phyloP scores from a whole-genome alignment of 2,113 vertebrate genomes.

The Scatophagus argus region DNA sequence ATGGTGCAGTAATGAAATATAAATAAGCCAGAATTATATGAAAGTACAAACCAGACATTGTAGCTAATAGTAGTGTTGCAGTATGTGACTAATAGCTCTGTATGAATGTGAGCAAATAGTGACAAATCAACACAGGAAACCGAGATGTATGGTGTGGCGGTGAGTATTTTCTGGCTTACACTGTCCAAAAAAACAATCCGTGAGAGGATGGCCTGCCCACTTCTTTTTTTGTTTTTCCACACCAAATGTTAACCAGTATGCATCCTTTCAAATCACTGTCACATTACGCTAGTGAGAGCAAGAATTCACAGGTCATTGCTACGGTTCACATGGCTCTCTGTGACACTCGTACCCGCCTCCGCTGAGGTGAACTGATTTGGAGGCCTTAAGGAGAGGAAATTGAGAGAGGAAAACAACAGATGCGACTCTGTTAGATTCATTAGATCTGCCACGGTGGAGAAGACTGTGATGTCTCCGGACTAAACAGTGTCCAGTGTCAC shows the following conservation, averaged over 20 bases:
- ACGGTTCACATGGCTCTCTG: not conserved
- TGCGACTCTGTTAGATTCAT: slow-evolving; percentile 28
- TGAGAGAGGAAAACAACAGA: slow-evolving; percentile 26
- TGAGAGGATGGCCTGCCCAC: slow-evolving; percentile 30
- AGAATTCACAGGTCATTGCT: slow-evolving; percentile 15
- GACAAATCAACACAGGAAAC: slow-evolving; percentile 30
- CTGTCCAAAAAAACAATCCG: slow-evolving; percentile 11
- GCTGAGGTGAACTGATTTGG: slow-evolving; percentile 37
- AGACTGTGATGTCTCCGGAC: slow-evolving; percentile 2
- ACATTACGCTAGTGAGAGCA: slow-evolving; percentile 5
- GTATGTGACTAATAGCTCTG: slow-evolving; percentile 1
- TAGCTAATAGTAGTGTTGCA: not conserved
- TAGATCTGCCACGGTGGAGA: not conserved
- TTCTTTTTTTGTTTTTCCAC: slow-evolving; percentile 20
- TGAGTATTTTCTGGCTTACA: not conserved
- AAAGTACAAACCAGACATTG: slow-evolving; percentile 17
- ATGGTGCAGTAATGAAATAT: slow-evolving; percentile 48
- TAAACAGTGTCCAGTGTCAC: not conserved
- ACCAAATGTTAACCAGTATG: slow-evolving; percentile 38
- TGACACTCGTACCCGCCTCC: slow-evolving; percentile 13
- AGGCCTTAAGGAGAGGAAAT: slow-evolving; percentile 15
- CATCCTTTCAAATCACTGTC: slow-evolving; percentile 36
- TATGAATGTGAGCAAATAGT: slow-evolving; percentile 28
- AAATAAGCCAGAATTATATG: slow-evolving; percentile 33
- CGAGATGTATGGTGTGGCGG: not conserved